Evolutionary conservation across 2,888 invertebrate genomes (phyloP).

Genomic region (Agrochola lota): DNA sequence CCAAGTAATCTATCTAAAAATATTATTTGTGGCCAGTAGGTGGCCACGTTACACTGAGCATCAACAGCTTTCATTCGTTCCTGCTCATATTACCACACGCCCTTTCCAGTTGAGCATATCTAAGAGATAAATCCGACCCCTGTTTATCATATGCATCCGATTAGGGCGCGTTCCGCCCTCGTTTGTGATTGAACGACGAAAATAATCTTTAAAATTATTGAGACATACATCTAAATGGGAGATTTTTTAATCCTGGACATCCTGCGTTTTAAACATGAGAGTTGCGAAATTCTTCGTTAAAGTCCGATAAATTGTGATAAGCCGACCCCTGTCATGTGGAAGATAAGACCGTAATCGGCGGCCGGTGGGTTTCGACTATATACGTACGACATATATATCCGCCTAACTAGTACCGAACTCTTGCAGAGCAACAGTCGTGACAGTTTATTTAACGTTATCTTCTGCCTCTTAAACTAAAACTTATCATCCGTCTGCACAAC

Average conservation of each 20-base stretch:
- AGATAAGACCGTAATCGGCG: slow-evolving; percentile 8
- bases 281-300: slow-evolving; percentile 18
- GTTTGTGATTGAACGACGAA: background rate
- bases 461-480: background rate
- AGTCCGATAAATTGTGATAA: slow-evolving; percentile 27
- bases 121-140: background rate
- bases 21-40: too few relatives aligned
- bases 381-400: background rate
- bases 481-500: background rate
- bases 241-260: background rate
- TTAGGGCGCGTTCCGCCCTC: background rate
- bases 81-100: background rate
- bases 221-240: background rate
- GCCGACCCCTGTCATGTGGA: slow-evolving; percentile 10
- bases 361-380: background rate
- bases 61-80: background rate
- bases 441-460: background rate
- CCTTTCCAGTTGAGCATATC: background rate
- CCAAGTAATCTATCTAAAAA: background rate
- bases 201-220: background rate
- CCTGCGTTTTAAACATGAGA: background rate
- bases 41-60: background rate
- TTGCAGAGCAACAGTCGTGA: background rate
- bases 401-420: background rate
- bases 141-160: background rate